Evolutionary conservation across 1,140 invertebrate species (phyloP).

Genomic region (Laodelphax striatellus): DNA sequence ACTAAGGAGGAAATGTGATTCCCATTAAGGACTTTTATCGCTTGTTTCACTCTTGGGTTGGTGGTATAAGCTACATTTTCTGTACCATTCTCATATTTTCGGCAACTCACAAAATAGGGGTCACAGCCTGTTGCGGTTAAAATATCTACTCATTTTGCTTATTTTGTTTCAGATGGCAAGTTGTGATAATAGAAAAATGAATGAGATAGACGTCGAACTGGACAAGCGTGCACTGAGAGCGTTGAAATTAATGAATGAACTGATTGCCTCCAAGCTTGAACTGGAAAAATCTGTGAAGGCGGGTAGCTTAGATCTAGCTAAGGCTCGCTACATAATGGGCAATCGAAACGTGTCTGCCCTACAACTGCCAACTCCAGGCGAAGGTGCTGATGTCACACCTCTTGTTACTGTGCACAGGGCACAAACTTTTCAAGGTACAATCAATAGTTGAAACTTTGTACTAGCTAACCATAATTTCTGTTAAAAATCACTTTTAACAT

Average conservation of each 20-base stretch:
- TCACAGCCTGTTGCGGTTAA: too few relatives aligned
- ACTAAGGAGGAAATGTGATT: too few relatives aligned
- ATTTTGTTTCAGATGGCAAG: too few relatives aligned
- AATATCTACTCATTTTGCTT: too few relatives aligned
- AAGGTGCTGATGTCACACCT: constrained; percentile 42
- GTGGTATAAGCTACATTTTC: too few relatives aligned
- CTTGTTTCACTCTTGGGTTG: too few relatives aligned
- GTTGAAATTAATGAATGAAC: constrained; percentile 54
- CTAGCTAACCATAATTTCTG: too few relatives aligned
- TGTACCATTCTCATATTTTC: too few relatives aligned
- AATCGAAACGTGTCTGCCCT: constrained; percentile 49
- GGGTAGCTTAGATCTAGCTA: constrained; percentile 48
- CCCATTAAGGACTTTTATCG: too few relatives aligned
- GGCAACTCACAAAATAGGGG: too few relatives aligned
- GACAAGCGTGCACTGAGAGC: constrained; percentile 47
- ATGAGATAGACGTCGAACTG: constrained; percentile 27
- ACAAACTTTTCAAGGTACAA: constrained; percentile 32
- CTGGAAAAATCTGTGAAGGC: constrained; percentile 48
- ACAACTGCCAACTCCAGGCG: constrained; percentile 46
- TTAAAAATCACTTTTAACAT: too few relatives aligned
- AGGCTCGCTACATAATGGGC: constrained; percentile 58
- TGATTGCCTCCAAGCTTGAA: constrained; percentile 45
- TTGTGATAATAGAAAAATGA: not conserved
- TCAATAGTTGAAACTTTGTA: constrained; percentile 28
- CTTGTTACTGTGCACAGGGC: constrained; percentile 30